Conservation (phyloP, 2,888 invertebrate genomes). For the Steromphala cineraria region DNA sequence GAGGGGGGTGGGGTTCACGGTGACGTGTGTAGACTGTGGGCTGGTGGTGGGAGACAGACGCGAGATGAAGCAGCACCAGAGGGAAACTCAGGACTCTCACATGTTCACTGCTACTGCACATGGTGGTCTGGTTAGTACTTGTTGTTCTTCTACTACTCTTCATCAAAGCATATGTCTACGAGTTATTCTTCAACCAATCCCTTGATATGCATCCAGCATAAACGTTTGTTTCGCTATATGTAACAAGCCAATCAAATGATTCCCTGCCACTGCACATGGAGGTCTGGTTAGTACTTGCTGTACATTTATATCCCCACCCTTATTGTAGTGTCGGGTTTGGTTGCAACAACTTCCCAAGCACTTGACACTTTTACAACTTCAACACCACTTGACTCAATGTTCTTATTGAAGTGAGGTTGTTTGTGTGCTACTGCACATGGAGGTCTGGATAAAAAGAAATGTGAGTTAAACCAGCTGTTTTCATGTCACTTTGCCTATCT, state of each 20-base stretch:
- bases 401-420: too few species aligned
- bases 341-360: too few species aligned
- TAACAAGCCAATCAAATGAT: not conserved
- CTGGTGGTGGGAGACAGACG: not conserved
- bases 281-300: not conserved
- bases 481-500: too few species aligned
- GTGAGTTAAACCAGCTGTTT: too few species aligned
- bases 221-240: too few species aligned
- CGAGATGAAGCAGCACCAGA: slow-evolving; percentile 8
- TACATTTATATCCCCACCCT: too few species aligned
- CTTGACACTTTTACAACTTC: too few species aligned
- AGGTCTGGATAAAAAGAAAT: not conserved
- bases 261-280: not conserved
- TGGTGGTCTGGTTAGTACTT: not conserved
- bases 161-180: too few species aligned
- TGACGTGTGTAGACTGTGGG: slow-evolving; percentile 30
- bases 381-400: not conserved
- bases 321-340: too few species aligned
- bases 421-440: not conserved
- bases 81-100: not conserved
- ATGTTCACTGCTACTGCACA: not conserved
- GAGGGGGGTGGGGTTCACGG: not conserved
- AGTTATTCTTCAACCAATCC: too few species aligned
- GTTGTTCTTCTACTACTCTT: too few species aligned
- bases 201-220: too few species aligned